phyloP scores from a whole-genome alignment of 2,113 vertebrate species.

The Cyanocitta stelleri region DNA sequence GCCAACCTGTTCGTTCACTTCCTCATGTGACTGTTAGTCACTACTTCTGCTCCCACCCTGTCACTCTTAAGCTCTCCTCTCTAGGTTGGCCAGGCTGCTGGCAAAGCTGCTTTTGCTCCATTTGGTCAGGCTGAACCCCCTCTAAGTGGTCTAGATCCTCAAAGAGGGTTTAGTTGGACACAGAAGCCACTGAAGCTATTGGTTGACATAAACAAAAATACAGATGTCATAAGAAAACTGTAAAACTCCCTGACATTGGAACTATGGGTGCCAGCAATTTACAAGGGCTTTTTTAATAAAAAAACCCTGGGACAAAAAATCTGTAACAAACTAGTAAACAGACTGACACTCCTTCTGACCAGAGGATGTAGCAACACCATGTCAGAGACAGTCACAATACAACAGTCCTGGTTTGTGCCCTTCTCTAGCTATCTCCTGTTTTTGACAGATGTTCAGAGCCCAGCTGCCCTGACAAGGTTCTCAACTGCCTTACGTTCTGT shows the following conservation, averaged over 20 bases:
- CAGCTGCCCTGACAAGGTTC: neutral
- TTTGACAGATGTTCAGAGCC: neutral
- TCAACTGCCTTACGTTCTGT: neutral
- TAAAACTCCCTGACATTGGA: neutral
- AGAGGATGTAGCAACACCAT: neutral
- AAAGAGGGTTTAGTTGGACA: neutral
- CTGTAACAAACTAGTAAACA: neutral
- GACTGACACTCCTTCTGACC: neutral
- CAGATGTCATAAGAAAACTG: neutral
- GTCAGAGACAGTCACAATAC: neutral
- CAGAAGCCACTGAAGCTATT: neutral
- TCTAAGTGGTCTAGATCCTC: neutral
- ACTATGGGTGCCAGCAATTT: neutral
- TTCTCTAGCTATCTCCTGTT: neutral
- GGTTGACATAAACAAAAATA: neutral
- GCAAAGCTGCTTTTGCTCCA: neutral
- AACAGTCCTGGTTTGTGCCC: neutral
- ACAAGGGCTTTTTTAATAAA: neutral
- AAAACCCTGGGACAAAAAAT: neutral
- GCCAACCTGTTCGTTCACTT: neutral
- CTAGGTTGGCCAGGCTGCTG: neutral
- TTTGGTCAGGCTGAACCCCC: neutral
- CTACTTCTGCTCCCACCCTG: neutral
- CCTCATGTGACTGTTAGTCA: neutral
- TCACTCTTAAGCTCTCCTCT: neutral